Conservation (phyloP, 2,113 vertebrate genomes). For the Apaloderma vittatum region DNA sequence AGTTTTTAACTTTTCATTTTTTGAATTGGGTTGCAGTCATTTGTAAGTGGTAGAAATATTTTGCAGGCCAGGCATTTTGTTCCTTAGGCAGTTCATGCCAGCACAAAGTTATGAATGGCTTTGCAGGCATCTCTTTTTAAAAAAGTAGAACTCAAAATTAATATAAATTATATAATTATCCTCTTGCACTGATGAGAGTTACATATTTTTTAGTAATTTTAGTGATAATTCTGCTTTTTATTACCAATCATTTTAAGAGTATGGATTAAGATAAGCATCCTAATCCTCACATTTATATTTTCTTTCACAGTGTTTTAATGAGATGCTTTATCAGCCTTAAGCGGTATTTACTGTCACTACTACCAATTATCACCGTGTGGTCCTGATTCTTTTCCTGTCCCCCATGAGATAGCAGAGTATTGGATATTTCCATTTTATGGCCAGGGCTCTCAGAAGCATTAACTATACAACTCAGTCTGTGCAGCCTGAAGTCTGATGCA, state of each 20-base stretch:
- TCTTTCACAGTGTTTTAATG: background rate
- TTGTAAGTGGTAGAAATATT: background rate
- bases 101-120: background rate
- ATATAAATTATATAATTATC: background rate
- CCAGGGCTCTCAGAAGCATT: background rate
- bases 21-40: background rate
- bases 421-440: background rate
- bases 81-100: background rate
- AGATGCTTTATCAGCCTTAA: background rate
- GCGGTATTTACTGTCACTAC: background rate
- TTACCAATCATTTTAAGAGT: background rate
- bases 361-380: background rate
- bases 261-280: background rate
- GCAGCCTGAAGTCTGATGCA: background rate
- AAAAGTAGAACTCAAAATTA: background rate
- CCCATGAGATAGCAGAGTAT: background rate
- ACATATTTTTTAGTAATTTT: background rate
- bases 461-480: background rate
- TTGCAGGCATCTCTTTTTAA: background rate
- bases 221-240: background rate
- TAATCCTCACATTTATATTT: background rate
- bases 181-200: background rate
- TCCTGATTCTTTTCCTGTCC: background rate
- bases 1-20: background rate
- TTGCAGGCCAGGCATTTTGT: background rate